phyloP scores from a whole-genome alignment of 2,888 invertebrate species.

The Teleogryllus oceanicus region DNA sequence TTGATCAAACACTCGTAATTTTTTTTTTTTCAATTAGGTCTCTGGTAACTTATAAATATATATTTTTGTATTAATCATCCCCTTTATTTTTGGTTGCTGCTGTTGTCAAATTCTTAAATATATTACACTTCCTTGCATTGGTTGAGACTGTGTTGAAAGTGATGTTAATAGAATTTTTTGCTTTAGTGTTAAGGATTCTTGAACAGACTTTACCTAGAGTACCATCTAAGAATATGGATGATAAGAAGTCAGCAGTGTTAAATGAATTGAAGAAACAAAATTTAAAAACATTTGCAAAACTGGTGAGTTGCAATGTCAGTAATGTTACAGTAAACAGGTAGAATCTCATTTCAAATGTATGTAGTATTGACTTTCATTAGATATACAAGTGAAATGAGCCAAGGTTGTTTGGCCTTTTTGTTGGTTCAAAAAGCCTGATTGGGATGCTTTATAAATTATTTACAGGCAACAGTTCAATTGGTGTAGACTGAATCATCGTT shows the following conservation, averaged over 20 bases:
- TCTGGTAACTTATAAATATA: too few relatives aligned
- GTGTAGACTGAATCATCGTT: too few relatives aligned
- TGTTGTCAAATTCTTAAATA: too few relatives aligned
- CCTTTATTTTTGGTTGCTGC: too few relatives aligned
- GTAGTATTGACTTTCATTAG: background rate
- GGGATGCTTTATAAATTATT: too few relatives aligned
- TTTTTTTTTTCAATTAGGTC: too few relatives aligned
- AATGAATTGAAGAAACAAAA: constrained; percentile 65
- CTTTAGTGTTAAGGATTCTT: constrained; percentile 65
- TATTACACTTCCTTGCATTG: background rate
- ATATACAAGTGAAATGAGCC: too few relatives aligned
- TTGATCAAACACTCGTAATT: too few relatives aligned
- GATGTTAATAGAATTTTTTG: constrained; percentile 21
- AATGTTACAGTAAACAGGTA: background rate
- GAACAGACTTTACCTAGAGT: constrained; percentile 63
- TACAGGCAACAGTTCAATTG: too few relatives aligned
- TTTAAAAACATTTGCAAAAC: constrained; percentile 52
- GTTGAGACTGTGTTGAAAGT: background rate
- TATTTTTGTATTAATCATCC: too few relatives aligned
- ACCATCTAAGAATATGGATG: constrained; percentile 38
- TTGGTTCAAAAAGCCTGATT: too few relatives aligned
- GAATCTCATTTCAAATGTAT: background rate
- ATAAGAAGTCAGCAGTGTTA: constrained; percentile 51
- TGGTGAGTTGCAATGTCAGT: constrained; percentile 39
- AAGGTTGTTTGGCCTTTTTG: background rate